phyloP scores from a whole-genome alignment of 92 coral and sea anemone genomes.

The Epizoanthus ramosus region DNA sequence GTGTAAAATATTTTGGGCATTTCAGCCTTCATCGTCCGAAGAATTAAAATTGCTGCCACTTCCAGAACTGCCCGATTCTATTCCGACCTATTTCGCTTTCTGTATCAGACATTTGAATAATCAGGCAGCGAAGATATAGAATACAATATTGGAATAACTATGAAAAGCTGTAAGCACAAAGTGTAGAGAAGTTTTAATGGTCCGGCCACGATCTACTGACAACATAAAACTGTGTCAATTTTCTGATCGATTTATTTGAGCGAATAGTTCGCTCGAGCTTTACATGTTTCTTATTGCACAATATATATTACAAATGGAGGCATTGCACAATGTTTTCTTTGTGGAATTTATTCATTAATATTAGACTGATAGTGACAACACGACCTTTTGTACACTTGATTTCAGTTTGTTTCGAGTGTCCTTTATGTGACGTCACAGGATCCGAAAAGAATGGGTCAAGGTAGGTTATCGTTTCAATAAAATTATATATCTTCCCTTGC shows the following conservation, averaged over 20 bases:
- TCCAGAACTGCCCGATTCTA: background rate
- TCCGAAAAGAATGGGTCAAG: conserved; percentile 24
- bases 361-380: conserved; percentile 8
- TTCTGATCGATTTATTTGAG: too few species aligned
- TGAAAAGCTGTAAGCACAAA: too few species aligned
- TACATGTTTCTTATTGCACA: too few species aligned
- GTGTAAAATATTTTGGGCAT: too few species aligned
- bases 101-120: too few species aligned
- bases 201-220: too few species aligned
- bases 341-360: conserved; percentile 7
- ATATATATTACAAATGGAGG: too few species aligned
- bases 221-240: too few species aligned
- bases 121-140: too few species aligned
- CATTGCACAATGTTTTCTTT: background rate
- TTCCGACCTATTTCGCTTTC: too few species aligned
- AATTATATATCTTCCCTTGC: conserved; percentile 11
- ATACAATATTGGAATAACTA: too few species aligned
- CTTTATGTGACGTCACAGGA: conserved; percentile 28
- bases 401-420: conserved; percentile 21
- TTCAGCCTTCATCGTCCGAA: conserved; percentile 27
- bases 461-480: conserved; percentile 20
- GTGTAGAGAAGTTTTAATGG: background rate
- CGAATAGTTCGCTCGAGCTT: too few species aligned
- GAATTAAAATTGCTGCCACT: conserved; percentile 13
- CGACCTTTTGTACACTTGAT: conserved; percentile 31